These are phyloP conservation scores for Polyodon spathula DNA, from an alignment of 2,113 vertebrate genomes.

Conservation along the genomic window DNA sequence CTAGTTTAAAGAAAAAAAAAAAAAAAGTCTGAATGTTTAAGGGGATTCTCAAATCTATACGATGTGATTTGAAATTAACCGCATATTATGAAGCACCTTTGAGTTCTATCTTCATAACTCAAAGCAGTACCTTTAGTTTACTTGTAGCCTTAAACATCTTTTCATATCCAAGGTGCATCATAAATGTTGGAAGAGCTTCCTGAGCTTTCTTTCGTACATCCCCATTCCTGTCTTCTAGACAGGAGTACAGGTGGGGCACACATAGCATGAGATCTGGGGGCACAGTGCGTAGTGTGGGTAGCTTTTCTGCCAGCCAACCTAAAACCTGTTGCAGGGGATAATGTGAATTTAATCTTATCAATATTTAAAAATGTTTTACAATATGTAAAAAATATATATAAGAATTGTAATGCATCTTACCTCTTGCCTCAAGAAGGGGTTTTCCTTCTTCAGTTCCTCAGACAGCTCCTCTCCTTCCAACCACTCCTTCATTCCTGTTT, in stretches of 20 bases:
- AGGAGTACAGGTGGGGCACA: slow-evolving; percentile 77
- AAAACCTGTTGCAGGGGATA: slow-evolving; percentile 59
- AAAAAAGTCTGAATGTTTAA: too few species aligned
- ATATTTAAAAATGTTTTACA: too few species aligned
- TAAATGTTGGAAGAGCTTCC: slow-evolving; percentile 85
- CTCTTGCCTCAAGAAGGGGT: slow-evolving; percentile 92
- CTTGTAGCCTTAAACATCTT: slow-evolving; percentile 88
- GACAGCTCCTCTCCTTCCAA: slow-evolving; percentile 91
- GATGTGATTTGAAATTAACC: too few species aligned
- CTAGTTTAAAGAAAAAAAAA: slow-evolving; percentile 43
- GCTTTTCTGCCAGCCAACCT: slow-evolving; percentile 86
- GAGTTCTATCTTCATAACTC: too few species aligned
- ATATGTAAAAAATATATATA: too few species aligned
- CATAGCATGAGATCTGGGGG: slow-evolving; percentile 78
- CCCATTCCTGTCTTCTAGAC: slow-evolving; percentile 91
- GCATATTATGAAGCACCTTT: too few species aligned
- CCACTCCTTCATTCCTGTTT: slow-evolving; percentile 98
- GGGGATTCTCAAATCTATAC: too few species aligned
- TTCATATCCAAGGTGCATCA: slow-evolving; percentile 95
- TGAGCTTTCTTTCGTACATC: slow-evolving; percentile 95
- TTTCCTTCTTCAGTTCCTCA: slow-evolving; percentile 93
- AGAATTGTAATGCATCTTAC: slow-evolving; percentile 35
- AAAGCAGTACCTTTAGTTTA: slow-evolving; percentile 78
- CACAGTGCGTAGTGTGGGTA: slow-evolving; percentile 71
- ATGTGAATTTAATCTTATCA: background rate